Conservation (phyloP, 2,797 vertebrate species). For the Rachycentron canadum region DNA sequence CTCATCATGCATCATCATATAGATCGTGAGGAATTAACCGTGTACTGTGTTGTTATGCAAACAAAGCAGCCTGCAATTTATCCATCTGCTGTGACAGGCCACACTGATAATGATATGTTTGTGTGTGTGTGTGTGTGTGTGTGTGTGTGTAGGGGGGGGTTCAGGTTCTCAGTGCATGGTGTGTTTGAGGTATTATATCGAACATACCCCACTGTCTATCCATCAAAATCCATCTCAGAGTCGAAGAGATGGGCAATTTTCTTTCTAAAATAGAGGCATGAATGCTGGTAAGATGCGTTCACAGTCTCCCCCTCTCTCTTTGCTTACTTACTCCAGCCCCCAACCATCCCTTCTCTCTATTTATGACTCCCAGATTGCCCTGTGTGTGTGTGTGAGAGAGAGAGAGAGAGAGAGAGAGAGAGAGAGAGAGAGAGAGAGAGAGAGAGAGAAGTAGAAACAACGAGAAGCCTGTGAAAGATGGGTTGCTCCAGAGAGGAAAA, state of each 20-base stretch:
- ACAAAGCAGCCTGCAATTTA: constrained; percentile 29
- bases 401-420: neutral
- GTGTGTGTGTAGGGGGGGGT: too few relatives aligned
- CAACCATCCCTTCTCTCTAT: constrained; percentile 3
- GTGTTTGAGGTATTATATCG: constrained; percentile 22
- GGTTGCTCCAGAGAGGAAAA: neutral
- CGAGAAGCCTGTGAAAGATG: constrained; percentile 16
- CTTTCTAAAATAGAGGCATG: constrained; percentile 35
- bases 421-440: neutral
- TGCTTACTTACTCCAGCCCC: neutral
- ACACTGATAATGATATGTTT: constrained; percentile 21
- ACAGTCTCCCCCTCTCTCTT: neutral
- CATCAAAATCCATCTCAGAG: constrained; percentile 34
- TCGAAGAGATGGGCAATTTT: constrained; percentile 16
- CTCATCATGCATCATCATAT: constrained; percentile 35
- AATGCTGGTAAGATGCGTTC: constrained; percentile 28
- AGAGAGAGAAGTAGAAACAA: constrained; percentile 15
- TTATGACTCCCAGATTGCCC: constrained; percentile 15
- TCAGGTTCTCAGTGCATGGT: constrained; percentile 38
- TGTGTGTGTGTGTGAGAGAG: neutral
- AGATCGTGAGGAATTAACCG: constrained; percentile 22
- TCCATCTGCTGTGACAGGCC: constrained; percentile 32
- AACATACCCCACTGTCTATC: constrained; percentile 28
- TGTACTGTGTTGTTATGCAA: constrained; percentile 28
- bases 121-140: too few relatives aligned